phyloP scores from a whole-genome alignment of 1,140 invertebrate species.

The Colletes gigas region DNA sequence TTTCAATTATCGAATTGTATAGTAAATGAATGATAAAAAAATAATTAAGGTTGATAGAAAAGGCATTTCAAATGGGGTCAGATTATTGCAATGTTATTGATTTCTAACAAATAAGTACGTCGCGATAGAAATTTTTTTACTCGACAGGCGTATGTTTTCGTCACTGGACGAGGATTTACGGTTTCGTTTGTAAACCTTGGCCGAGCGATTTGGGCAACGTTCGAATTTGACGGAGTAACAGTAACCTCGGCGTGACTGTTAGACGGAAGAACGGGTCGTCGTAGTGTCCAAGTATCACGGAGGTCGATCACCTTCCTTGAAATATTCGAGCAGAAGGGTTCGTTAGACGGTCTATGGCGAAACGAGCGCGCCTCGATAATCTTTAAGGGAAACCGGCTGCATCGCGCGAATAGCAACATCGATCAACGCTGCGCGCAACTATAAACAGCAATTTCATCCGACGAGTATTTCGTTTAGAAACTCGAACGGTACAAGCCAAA shows the following conservation, averaged over 20 bases:
- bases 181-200: background rate
- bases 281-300: background rate
- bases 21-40: too few relatives aligned
- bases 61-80: too few relatives aligned
- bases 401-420: conserved; percentile 17
- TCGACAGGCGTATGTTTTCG: too few relatives aligned
- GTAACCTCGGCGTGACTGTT: conserved; percentile 63
- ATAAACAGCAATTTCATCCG: conserved; percentile 10
- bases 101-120: background rate
- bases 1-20: too few relatives aligned
- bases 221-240: conserved; percentile 59
- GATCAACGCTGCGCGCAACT: conserved; percentile 7
- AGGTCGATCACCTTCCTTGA: conserved; percentile 59
- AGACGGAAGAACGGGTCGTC: conserved; percentile 43
- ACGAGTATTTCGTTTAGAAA: background rate
- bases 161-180: conserved; percentile 11
- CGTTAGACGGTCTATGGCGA: conserved; percentile 34
- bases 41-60: too few relatives aligned
- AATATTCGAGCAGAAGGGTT: conserved; percentile 57
- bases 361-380: conserved; percentile 5
- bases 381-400: conserved; percentile 16
- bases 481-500: background rate
- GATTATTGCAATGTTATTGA: too few relatives aligned
- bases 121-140: background rate
- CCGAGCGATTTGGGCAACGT: conserved; percentile 31